Evolutionary conservation across 2,888 invertebrate genomes (phyloP), one percentile per base, ranked within the genome.

Genomic region (Platynereis dumerilii): DNA sequence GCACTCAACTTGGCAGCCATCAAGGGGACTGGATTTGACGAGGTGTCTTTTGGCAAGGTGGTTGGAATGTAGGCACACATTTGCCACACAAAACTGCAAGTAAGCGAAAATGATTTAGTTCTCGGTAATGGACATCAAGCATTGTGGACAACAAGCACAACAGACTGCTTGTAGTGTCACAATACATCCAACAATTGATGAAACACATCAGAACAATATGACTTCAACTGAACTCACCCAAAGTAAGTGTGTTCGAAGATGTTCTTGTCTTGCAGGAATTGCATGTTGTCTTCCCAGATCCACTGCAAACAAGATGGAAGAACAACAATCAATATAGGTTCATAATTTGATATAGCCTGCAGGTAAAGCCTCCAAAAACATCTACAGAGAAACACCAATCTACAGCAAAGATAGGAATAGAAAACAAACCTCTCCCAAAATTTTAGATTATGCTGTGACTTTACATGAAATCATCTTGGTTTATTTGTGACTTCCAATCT

Each of bases 271-370:
- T 93, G 93, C 62, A 96, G 87, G 80, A 96, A 96, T 82, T 94
- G 92, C 89, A 92, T 92, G 83, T 96, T 96, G 85, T 96, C 96
- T 80, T 94, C 91, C 96, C 96, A 96, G 74, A 96, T 96, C 96
- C 95, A 96, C 84, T 83, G 75, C 39, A 76, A 75, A 44, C 27
- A 52, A 12, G n/a, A n/a, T n/a, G n/a, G n/a, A n/a, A n/a, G 42
- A 0, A 42, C 42, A 42, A 15, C 15, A 42, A 54, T 44, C 27
- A 34, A 34, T 12, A 34, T 34, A 34, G 5, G 12, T 34, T 12
- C 5, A 7, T 34, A 34, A 34, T 7, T 34, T 34, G 12, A 7
- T 7, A 2, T 15, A 29, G 42, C 44, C 42, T 57, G 20, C 17
- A 15, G 15, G 0, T 59, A 34, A 34, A 7, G 34, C 5, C 34